Conservation (phyloP, 2,113 vertebrate species). For the Carettochelys insculpta region DNA sequence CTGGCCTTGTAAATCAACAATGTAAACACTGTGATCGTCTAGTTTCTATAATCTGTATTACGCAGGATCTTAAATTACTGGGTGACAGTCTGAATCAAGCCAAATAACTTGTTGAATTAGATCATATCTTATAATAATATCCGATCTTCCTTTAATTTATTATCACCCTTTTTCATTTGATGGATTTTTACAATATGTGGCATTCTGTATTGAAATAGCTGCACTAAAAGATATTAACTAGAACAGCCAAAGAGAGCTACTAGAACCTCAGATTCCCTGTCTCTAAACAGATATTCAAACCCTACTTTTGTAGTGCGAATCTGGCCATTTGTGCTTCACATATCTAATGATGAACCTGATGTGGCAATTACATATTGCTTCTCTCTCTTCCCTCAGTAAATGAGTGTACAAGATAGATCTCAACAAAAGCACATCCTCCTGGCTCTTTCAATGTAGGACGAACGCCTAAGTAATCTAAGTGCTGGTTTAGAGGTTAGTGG, state of each 20-base stretch:
- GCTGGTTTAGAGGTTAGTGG: not conserved
- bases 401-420: conserved; percentile 1
- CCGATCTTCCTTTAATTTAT: not conserved
- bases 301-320: not conserved
- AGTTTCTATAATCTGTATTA: too few relatives aligned
- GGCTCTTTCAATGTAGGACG: not conserved
- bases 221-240: not conserved
- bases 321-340: not conserved
- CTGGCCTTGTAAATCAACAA: too few relatives aligned
- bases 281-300: not conserved
- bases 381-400: not conserved
- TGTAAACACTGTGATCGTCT: not conserved
- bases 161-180: not conserved
- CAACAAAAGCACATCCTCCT: not conserved
- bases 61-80: not conserved
- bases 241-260: not conserved
- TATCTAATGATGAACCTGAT: not conserved
- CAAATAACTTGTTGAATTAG: not conserved
- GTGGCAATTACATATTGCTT: not conserved
- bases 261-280: not conserved
- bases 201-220: not conserved
- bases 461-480: not conserved
- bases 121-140: not conserved
- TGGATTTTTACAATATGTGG: not conserved
- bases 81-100: not conserved